Conservation (phyloP, 2,888 invertebrate genomes). For the Lasioglossum morio region DNA sequence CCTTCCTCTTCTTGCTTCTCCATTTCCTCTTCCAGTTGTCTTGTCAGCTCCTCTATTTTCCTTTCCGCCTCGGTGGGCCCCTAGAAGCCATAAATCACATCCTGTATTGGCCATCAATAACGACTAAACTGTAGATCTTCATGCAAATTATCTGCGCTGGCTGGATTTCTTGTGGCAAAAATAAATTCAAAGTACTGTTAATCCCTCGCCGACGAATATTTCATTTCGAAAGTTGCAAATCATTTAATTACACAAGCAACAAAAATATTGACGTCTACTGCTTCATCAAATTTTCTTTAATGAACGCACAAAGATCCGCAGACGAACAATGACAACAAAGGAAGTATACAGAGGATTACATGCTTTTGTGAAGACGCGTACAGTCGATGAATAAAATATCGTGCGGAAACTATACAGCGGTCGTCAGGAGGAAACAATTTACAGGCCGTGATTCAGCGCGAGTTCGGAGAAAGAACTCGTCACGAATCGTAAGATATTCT, state of each 20-base stretch:
- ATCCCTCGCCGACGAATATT: not conserved
- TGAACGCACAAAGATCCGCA: not conserved
- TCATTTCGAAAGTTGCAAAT: not conserved
- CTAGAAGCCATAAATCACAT: constrained; percentile 74
- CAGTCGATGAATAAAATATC: constrained; percentile 61
- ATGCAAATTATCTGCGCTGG: not conserved
- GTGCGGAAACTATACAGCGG: constrained; percentile 28
- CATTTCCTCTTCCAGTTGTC: constrained; percentile 97
- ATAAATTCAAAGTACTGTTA: not conserved
- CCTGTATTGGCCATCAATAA: constrained; percentile 40
- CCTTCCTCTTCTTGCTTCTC: constrained; percentile 97
- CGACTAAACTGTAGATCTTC: not conserved
- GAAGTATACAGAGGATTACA: constrained; percentile 24
- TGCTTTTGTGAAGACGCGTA: constrained; percentile 13
- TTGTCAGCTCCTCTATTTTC: constrained; percentile 96
- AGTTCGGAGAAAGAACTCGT: constrained; percentile 58
- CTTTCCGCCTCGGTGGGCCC: constrained; percentile 97
- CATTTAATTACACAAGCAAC: not conserved
- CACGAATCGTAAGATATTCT: constrained; percentile 44
- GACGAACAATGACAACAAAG: not conserved
- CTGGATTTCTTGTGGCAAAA: not conserved
- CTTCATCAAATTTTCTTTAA: not conserved
- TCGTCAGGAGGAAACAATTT: constrained; percentile 50
- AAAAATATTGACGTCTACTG: not conserved
- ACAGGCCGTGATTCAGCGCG: constrained; percentile 64